Percentiles rank a stretch among this genome's conserved stretches.
phyloP scores from a whole-genome alignment of 2,113 vertebrate species.

The Apistogramma diplotaenia region DNA sequence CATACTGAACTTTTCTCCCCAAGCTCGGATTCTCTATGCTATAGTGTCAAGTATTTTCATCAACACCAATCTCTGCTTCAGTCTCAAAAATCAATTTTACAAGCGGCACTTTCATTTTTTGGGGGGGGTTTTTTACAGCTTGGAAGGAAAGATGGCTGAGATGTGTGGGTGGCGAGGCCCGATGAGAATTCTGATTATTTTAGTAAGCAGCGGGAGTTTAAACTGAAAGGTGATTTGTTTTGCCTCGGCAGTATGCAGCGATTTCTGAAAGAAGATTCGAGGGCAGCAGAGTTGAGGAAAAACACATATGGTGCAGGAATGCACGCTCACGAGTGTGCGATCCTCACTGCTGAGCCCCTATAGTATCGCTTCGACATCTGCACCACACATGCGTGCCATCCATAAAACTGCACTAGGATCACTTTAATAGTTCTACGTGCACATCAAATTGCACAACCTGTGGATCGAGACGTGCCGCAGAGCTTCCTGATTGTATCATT shows the following conservation, averaged over 20 bases:
- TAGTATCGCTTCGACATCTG: constrained; percentile 65
- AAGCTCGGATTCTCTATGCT: background rate
- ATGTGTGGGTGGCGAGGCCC: background rate
- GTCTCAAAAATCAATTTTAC: constrained; percentile 44
- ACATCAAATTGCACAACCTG: constrained; percentile 17
- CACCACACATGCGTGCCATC: constrained; percentile 40
- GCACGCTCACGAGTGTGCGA: constrained; percentile 5
- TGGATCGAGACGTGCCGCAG: background rate
- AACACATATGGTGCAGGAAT: constrained; percentile 59
- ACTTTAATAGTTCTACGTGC: constrained; percentile 25
- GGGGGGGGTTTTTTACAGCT: background rate
- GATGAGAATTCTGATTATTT: constrained; percentile 24
- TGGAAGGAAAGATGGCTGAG: background rate
- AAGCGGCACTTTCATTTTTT: constrained; percentile 29
- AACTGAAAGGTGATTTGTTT: constrained; percentile 21
- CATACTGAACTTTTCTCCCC: background rate
- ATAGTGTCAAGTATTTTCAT: background rate
- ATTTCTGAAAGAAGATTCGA: background rate
- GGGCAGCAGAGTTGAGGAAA: constrained; percentile 18
- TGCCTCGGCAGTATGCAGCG: background rate
- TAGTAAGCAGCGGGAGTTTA: constrained; percentile 16
- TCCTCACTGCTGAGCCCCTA: constrained; percentile 21
- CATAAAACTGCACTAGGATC: constrained; percentile 42
- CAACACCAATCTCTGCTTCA: constrained; percentile 20
- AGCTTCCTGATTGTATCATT: background rate